Base-by-base conservation (phyloP, 37 sponge, comb jelly and placozoan species). In the Beroe forskalii region DNA sequence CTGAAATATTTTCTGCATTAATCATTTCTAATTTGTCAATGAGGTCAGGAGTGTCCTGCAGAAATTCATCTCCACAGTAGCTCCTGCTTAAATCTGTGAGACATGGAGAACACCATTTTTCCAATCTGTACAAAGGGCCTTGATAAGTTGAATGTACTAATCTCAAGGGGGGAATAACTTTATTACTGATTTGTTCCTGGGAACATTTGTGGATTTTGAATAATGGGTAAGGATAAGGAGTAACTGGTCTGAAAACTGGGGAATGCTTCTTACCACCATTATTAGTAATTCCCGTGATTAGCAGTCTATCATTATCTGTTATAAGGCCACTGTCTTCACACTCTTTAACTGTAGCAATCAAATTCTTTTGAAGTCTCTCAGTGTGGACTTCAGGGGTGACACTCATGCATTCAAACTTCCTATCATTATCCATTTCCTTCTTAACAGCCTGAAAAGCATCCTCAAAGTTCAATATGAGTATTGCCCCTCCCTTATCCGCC, bases 401-500 rank as follows among this genome's bases (percentile, higher is more conserved):
- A n/a, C n/a, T n/a, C n/a, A n/a, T n/a, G n/a, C n/a, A n/a, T n/a
- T n/a, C n/a, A n/a, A n/a, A n/a, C n/a, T n/a, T n/a, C n/a, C n/a
- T n/a, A n/a, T n/a, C n/a, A n/a, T n/a, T n/a, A n/a, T n/a, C n/a
- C n/a, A n/a, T n/a, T n/a, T n/a, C n/a, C n/a, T n/a, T n/a, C n/a
- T n/a, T n/a, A n/a, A n/a, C n/a, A n/a, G n/a, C n/a, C n/a, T n/a
- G n/a, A n/a, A n/a, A n/a, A n/a, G n/a, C n/a, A n/a, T n/a, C n/a
- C n/a, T n/a, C n/a, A n/a, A n/a, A 72, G 75, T 72, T 30, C 40
- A 72, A 20, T 19, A 72, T 14, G 9, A 72, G 39, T 22, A 39
- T 72, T 19, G 75, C 75, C 30, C 75, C 75, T 30, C 75, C 75
- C 39, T 72, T 72, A 39, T 72, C 75, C 9, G 75, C 75, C 14